Evolutionary conservation across 2,113 vertebrate species (phyloP).

Genomic region (Rhinogobius similis): DNA sequence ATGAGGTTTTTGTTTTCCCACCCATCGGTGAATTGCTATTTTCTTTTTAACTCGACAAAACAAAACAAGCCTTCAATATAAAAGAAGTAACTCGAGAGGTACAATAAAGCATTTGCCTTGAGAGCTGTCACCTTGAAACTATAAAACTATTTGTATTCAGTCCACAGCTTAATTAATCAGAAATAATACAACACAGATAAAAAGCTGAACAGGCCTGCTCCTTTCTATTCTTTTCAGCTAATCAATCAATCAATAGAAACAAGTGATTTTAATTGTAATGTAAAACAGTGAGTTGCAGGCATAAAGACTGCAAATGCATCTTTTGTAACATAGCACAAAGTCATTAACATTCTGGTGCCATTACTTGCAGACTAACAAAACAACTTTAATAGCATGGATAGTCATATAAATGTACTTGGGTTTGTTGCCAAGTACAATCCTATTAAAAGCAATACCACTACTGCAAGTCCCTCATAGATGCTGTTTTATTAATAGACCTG

Average conservation of each 20-base stretch:
- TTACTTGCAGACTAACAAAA: constrained; percentile 23
- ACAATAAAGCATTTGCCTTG: constrained; percentile 4
- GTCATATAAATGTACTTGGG: constrained; percentile 8
- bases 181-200: constrained; percentile 22
- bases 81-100: background rate
- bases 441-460: background rate
- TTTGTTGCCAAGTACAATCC: background rate
- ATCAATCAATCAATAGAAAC: constrained; percentile 25
- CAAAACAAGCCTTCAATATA: constrained; percentile 11
- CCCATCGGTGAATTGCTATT: background rate
- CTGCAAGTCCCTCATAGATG: background rate
- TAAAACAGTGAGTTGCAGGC: constrained; percentile 11
- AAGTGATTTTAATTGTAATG: constrained; percentile 25
- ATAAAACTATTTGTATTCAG: constrained; percentile 25
- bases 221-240: constrained; percentile 16
- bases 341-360: constrained; percentile 43
- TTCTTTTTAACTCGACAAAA: constrained; percentile 17
- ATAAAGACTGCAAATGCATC: constrained; percentile 37
- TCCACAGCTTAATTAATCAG: constrained; percentile 12
- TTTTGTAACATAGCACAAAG: constrained; percentile 18
- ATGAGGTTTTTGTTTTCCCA: background rate
- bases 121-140: background rate
- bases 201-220: background rate
- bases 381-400: constrained; percentile 2
- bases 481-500: background rate